Conservation (phyloP, 2,113 vertebrate genomes). For the Onychostoma macrolepis region DNA sequence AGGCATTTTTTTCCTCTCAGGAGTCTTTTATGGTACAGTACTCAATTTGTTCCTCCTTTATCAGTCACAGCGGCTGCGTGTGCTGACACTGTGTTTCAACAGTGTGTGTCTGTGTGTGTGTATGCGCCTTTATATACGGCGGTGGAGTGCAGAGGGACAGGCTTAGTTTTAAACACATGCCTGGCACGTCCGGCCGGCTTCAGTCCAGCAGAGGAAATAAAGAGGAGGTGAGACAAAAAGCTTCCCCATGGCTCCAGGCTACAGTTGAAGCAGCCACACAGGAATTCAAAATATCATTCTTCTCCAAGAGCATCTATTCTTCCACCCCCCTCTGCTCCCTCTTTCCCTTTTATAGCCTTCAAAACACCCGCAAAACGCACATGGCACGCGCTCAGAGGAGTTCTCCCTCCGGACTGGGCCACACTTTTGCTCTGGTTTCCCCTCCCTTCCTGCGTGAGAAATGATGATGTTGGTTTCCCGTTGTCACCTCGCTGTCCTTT, state of each 20-base stretch:
- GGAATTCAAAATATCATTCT: slow-evolving; percentile 77
- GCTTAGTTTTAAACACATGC: slow-evolving; percentile 67
- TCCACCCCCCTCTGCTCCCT: slow-evolving; percentile 6
- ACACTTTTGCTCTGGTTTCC: slow-evolving; percentile 18
- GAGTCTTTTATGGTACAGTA: slow-evolving; percentile 40
- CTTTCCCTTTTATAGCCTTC: slow-evolving; percentile 20
- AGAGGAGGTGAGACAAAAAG: slow-evolving; percentile 72
- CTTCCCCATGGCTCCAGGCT: slow-evolving; percentile 72
- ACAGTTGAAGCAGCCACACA: slow-evolving; percentile 70
- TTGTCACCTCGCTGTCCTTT: slow-evolving; percentile 68
- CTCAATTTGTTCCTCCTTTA: slow-evolving; percentile 32
- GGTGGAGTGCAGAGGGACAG: slow-evolving; percentile 53
- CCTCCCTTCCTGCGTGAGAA: slow-evolving; percentile 43
- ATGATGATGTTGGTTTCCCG: slow-evolving; percentile 67
- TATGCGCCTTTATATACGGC: slow-evolving; percentile 53
- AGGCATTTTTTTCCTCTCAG: not conserved
- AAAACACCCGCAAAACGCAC: slow-evolving; percentile 25
- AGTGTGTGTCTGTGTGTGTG: not conserved
- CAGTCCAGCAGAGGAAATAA: slow-evolving; percentile 76
- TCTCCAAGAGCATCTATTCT: slow-evolving; percentile 69
- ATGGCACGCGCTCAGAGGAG: slow-evolving; percentile 4
- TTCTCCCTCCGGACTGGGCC: slow-evolving; percentile 18
- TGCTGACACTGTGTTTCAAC: slow-evolving; percentile 38
- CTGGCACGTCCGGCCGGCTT: slow-evolving; percentile 68
- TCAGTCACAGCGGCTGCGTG: slow-evolving; percentile 10